phyloP scores from a whole-genome alignment of 2,888 invertebrate species.

The Meganola albula region DNA sequence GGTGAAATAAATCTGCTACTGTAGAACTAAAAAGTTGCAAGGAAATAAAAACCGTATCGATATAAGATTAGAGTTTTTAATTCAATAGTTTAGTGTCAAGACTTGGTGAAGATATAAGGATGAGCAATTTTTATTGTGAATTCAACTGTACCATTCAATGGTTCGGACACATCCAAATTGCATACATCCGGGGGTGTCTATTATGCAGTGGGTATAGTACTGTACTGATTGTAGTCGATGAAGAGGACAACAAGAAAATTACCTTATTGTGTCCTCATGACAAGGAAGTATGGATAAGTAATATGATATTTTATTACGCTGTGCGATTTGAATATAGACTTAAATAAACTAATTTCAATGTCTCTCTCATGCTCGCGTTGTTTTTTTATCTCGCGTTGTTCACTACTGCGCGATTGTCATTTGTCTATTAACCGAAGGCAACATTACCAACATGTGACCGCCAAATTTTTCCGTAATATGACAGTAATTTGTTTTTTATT shows the following conservation, averaged over 20 bases:
- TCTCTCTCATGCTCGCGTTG: no score
- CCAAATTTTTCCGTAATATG: no score
- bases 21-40: no score
- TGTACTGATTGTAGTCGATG: slow-evolving; percentile 41
- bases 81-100: slow-evolving; percentile 8
- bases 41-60: no score
- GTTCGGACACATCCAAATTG: slow-evolving; percentile 70
- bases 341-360: no score
- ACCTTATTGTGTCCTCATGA: slow-evolving; percentile 39
- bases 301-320: slow-evolving; percentile 38
- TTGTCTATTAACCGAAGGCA: no score
- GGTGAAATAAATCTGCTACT: no score
- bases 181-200: slow-evolving; percentile 74
- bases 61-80: slow-evolving; percentile 15
- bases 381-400: no score
- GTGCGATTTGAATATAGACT: no score
- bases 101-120: slow-evolving; percentile 43
- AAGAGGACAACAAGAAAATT: slow-evolving; percentile 56
- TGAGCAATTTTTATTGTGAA: slow-evolving; percentile 75
- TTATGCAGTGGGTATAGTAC: slow-evolving; percentile 51
- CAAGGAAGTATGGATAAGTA: slow-evolving; percentile 44
- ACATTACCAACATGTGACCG: no score
- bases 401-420: no score
- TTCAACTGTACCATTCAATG: slow-evolving; percentile 67
- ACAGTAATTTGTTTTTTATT: no score